phyloP scores from a whole-genome alignment of 2,113 vertebrate species.

The Scytalopus superciliaris region DNA sequence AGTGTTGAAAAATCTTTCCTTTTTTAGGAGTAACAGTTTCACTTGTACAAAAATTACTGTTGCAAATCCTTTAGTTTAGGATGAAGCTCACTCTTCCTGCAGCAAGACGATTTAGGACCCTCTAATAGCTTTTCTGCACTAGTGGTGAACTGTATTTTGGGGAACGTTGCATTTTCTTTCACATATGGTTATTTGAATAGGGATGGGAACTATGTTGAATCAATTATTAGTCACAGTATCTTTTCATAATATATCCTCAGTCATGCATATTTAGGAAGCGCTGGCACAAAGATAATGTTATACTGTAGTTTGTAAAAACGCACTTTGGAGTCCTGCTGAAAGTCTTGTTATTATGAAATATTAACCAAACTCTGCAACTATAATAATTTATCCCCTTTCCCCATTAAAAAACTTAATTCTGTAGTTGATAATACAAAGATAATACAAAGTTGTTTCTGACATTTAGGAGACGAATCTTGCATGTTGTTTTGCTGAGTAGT shows the following conservation, averaged over 20 bases:
- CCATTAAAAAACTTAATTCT: background rate
- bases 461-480: background rate
- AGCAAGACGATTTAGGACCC: background rate
- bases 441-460: background rate
- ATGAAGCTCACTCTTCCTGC: background rate
- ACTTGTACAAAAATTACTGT: background rate
- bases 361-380: background rate
- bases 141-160: background rate
- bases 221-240: background rate
- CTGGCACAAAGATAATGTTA: background rate
- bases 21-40: background rate
- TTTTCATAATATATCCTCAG: background rate
- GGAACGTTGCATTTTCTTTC: background rate
- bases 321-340: background rate
- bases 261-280: background rate
- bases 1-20: background rate
- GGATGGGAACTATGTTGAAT: background rate
- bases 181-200: background rate
- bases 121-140: background rate
- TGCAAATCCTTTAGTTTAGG: background rate
- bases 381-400: background rate
- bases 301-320: background rate
- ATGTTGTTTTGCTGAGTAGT: background rate
- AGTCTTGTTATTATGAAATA: background rate
- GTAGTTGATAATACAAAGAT: background rate